phyloP scores from a whole-genome alignment of 2,888 invertebrate species.

The Byasa hedistus region DNA sequence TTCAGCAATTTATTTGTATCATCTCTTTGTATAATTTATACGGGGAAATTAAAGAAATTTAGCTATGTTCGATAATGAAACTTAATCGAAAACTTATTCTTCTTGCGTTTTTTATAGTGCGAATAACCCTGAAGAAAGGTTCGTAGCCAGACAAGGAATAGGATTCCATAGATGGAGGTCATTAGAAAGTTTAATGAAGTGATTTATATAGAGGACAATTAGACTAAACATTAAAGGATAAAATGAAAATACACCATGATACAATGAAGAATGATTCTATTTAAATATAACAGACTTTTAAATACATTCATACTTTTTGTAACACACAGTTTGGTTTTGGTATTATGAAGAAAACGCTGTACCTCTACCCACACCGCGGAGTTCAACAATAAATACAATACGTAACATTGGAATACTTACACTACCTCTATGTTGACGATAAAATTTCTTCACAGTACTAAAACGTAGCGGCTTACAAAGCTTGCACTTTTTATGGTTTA shows the following conservation, averaged over 20 bases:
- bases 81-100: no score
- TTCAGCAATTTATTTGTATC: no score
- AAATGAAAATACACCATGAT: conserved; percentile 45
- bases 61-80: no score
- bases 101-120: no score
- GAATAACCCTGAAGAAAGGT: no score
- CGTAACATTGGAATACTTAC: conserved; percentile 64
- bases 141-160: no score
- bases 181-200: background rate
- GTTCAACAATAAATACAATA: conserved; percentile 71
- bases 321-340: conserved; percentile 66
- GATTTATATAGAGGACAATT: background rate
- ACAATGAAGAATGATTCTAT: conserved; percentile 60
- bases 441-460: conserved; percentile 20
- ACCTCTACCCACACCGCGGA: conserved; percentile 46
- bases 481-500: background rate
- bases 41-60: no score
- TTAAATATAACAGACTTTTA: conserved; percentile 76
- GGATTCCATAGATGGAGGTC: no score
- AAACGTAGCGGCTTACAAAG: conserved; percentile 1
- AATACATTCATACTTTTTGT: conserved; percentile 68
- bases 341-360: conserved; percentile 34
- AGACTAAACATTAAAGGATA: background rate
- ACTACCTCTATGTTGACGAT: conserved; percentile 42
- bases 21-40: no score